A percentile compares a stretch with the other conserved stretches of the same genome.
phyloP scores from a whole-genome alignment of 1,140 invertebrate species.

The Drosophila kurseongensis region DNA sequence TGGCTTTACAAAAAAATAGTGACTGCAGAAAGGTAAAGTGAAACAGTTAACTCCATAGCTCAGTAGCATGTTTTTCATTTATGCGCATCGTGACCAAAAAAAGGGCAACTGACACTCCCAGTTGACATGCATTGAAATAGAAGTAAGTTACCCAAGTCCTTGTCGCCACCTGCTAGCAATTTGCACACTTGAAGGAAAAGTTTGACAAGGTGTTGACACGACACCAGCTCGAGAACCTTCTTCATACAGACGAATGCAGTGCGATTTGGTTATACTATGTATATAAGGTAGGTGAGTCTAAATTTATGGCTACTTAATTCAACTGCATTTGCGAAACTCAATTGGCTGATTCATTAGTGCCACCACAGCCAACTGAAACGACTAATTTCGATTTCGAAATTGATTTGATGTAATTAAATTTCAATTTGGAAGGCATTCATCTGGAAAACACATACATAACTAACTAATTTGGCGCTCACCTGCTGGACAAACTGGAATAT shows the following conservation, averaged over 20 bases:
- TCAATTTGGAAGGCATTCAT: conserved; percentile 53
- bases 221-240: conserved; percentile 22
- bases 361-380: conserved; percentile 3
- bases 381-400: conserved; percentile 42
- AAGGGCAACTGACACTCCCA: conserved; percentile 50
- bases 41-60: conserved; percentile 46
- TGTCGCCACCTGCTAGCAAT: conserved; percentile 54
- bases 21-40: conserved; percentile 42
- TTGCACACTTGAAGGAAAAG: conserved; percentile 56
- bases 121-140: conserved; percentile 70
- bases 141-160: conserved; percentile 50
- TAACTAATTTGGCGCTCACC: conserved; percentile 40
- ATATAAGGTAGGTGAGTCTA: not conserved
- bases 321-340: conserved; percentile 25
- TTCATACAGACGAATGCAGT: conserved; percentile 1
- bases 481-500: conserved; percentile 24
- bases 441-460: conserved; percentile 36
- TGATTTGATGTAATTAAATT: conserved; percentile 60
- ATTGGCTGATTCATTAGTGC: conserved; percentile 42
- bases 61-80: conserved; percentile 75
- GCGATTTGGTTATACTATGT: not conserved
- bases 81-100: conserved; percentile 55
- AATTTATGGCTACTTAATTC: conserved; percentile 24
- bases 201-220: conserved; percentile 72
- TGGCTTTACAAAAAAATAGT: conserved; percentile 3